phyloP scores from a whole-genome alignment of 2,113 vertebrate species.

The Hemiprocne comata region DNA sequence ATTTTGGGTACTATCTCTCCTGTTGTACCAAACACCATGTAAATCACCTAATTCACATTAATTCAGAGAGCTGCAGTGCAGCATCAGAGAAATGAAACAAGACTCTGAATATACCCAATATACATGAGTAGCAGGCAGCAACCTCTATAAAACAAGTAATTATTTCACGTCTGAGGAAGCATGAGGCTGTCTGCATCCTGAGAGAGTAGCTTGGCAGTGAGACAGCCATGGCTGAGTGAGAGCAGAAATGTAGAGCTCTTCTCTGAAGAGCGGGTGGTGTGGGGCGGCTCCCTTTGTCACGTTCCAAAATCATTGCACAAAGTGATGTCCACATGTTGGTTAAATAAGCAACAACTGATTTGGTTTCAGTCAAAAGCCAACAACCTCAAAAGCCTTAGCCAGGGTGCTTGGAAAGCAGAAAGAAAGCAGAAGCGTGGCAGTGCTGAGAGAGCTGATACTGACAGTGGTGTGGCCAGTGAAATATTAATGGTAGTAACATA shows the following conservation, averaged over 20 bases:
- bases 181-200: background rate
- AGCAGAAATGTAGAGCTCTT: background rate
- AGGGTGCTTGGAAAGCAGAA: background rate
- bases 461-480: background rate
- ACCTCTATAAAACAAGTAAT: background rate
- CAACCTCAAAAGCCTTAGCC: background rate
- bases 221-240: background rate
- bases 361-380: background rate
- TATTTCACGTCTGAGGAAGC: background rate
- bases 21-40: background rate
- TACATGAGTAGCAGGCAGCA: background rate
- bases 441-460: background rate
- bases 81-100: background rate
- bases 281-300: background rate
- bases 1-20: background rate
- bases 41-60: background rate
- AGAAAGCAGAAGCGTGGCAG: background rate
- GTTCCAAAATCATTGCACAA: background rate
- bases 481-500: background rate
- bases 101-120: background rate
- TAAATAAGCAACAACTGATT: background rate
- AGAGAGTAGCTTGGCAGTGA: background rate
- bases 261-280: fast-evolving
- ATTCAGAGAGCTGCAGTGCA: background rate
- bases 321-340: background rate